A percentile compares a stretch with the other conserved stretches of the same genome.
These are phyloP conservation scores for Barbus barbus DNA, from an alignment of 2,113 vertebrate genomes.

Conservation along the genomic window DNA sequence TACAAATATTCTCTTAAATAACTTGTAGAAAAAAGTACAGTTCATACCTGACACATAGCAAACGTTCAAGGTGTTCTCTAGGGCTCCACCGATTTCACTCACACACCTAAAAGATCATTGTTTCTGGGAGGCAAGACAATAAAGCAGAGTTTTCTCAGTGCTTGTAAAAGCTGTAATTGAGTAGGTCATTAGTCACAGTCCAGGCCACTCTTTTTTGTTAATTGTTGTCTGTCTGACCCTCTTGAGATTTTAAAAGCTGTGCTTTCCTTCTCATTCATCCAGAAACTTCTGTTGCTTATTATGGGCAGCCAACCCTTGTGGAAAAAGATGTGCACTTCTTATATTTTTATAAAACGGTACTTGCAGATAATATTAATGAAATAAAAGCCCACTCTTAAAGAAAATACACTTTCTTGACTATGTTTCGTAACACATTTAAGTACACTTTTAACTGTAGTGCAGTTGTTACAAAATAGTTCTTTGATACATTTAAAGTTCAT, in stretches of 20 bases:
- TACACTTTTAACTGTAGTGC: background rate
- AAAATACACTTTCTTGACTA: background rate
- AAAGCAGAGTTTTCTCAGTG: constrained; percentile 32
- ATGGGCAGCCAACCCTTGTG: background rate
- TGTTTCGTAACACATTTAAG: background rate
- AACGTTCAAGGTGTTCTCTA: background rate
- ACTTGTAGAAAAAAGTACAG: no score
- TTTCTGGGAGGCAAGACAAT: constrained; percentile 26
- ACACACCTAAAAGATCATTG: background rate
- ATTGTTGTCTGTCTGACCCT: constrained; percentile 47
- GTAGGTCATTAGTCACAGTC: constrained; percentile 46
- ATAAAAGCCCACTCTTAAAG: background rate
- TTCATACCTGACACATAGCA: background rate
- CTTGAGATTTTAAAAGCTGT: constrained; percentile 7
- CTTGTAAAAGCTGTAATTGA: constrained; percentile 48
- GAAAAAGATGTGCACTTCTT: background rate
- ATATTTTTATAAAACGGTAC: background rate
- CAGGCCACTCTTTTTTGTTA: constrained; percentile 35
- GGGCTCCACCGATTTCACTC: background rate
- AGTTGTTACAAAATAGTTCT: background rate
- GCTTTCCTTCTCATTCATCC: constrained; percentile 27
- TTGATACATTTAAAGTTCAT: background rate
- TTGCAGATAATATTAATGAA: background rate
- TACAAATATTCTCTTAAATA: background rate
- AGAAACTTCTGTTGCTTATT: background rate